Base-by-base conservation (phyloP, 2,113 vertebrate species). In the Trachemys scripta region DNA sequence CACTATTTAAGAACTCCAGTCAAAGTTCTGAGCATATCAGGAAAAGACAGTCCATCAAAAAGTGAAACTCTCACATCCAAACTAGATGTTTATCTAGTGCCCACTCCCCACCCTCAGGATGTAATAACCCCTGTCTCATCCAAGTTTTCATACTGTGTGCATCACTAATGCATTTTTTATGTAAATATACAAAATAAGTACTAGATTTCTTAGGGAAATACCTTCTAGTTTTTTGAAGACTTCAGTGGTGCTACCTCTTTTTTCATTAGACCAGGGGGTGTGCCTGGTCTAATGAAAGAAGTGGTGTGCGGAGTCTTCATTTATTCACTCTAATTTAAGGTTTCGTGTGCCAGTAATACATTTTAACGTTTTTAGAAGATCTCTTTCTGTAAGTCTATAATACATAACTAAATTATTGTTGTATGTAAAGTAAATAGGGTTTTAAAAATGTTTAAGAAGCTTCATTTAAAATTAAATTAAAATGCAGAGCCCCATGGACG, bases 31-130 rank as follows among this genome's bases (percentile, higher is more conserved):
- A 76, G 42, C 11, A 25, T 76, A 45, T 47, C 38, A 12, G 22
- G 75, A 24, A 54, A 72, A 72, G 65, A 16, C 7, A 45, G 24
- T 76, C 38, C 38, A 14, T 76, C 42, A 76, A 47, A 76, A 76
- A 45, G 42, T 45, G 24, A 76, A 20, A 45, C 4, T 27, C 24
- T 24, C 38, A 27, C 24, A 25, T 76, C 42, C 42, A 76, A 76
- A 47, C 75, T 76, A 27, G 10, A 42, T 75, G 42, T 45, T 38
- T 42, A 75, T 75, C 62, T 20, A 19, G 35, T 69, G 62, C 62
- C 17, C 8, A 9, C 10, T 8, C 9, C 2, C 14, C 19, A 3
- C 6, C 35, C 35, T 4, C 9, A 4, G 42, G 12, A 27, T 25
- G 10, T 25, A 76, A 76, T 12, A 76, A 12, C 5, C 47, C 38